Evolutionary conservation across 2,888 invertebrate genomes (phyloP).

Genomic region (Calameuta pallipes): DNA sequence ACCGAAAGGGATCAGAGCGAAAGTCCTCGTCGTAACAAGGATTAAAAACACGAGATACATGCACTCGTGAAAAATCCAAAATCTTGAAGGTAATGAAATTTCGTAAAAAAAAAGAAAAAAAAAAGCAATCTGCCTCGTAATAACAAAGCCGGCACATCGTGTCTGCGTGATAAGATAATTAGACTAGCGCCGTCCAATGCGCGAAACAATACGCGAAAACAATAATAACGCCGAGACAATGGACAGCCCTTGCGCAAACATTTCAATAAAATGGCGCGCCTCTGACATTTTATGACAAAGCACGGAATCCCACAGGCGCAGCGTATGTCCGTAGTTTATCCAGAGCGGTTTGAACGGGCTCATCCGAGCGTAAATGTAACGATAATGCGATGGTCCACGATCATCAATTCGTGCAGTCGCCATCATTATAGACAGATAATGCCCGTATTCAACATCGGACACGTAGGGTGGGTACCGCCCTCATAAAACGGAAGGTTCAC

Average conservation of each 20-base stretch:
- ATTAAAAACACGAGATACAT: neutral
- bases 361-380: conserved; percentile 63
- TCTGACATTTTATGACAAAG: conserved; percentile 7
- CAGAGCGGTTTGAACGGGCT: conserved; percentile 56
- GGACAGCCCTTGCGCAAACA: neutral
- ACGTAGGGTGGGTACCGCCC: conserved; percentile 40
- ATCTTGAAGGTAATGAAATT: neutral
- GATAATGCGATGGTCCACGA: conserved; percentile 56
- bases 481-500: conserved; percentile 37
- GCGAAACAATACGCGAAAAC: neutral
- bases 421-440: conserved; percentile 54
- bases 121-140: neutral
- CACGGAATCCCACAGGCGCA: neutral
- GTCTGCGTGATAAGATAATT: neutral
- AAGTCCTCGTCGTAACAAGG: neutral
- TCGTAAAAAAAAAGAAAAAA: neutral
- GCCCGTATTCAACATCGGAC: conserved; percentile 41
- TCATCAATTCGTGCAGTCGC: conserved; percentile 57
- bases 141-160: neutral
- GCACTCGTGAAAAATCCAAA: neutral
- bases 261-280: conserved; percentile 2
- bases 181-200: neutral
- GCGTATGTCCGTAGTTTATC: conserved; percentile 48
- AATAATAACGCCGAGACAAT: conserved; percentile 1
- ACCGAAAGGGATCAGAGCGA: neutral